Evolutionary conservation across 2,113 vertebrate genomes (phyloP).

Genomic region (mouse (Mus musculus)): DNA sequence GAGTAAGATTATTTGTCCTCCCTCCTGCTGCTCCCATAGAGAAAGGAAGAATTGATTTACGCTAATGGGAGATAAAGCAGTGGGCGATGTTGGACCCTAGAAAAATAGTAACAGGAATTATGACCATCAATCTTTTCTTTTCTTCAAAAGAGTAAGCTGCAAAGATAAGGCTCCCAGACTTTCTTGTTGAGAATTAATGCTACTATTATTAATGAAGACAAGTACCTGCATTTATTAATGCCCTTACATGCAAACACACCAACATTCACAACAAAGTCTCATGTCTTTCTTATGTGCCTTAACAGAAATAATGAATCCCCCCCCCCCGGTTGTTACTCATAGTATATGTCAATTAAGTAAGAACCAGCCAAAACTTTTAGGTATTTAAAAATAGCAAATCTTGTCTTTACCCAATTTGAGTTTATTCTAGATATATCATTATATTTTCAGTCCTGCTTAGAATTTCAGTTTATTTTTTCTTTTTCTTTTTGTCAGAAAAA

Average conservation of each 20-base stretch:
- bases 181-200: background rate
- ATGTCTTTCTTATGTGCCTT: background rate
- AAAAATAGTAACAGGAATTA: slow-evolving; percentile 33
- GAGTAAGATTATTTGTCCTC: slow-evolving; percentile 12
- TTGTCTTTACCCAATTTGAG: slow-evolving; percentile 14
- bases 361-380: background rate
- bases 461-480: slow-evolving; percentile 40
- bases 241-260: background rate
- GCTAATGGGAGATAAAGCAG: slow-evolving; percentile 22
- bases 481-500: slow-evolving; percentile 35
- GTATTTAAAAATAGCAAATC: slow-evolving; percentile 6
- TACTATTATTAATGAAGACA: background rate
- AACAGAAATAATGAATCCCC: background rate
- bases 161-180: background rate
- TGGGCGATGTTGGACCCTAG: background rate
- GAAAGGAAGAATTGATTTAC: background rate
- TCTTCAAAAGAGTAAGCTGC: background rate
- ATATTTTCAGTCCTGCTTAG: background rate
- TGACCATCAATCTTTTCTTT: slow-evolving; percentile 12
- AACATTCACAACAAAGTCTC: background rate
- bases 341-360: background rate
- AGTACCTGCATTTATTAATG: background rate
- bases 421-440: slow-evolving; percentile 15
- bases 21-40: background rate
- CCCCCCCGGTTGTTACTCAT: background rate